Conservation (phyloP, 1,140 invertebrate genomes). For the Battus philenor region DNA sequence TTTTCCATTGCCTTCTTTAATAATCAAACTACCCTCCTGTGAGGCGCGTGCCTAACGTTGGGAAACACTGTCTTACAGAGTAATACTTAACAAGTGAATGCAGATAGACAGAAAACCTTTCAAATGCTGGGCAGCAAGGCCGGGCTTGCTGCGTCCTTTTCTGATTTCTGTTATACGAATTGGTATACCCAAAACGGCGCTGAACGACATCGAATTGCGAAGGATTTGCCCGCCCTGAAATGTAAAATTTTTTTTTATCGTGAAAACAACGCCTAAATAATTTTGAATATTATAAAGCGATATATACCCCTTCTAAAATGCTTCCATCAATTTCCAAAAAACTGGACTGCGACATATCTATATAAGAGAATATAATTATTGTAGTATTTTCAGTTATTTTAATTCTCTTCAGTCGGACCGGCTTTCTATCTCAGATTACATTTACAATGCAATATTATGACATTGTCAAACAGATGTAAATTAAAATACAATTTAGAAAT, state of each 20-base stretch:
- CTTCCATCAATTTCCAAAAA: constrained; percentile 81
- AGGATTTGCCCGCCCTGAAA: constrained; percentile 92
- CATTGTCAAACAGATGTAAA: too few relatives aligned
- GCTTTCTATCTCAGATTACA: too few relatives aligned
- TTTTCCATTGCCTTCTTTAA: too few relatives aligned
- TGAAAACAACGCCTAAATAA: constrained; percentile 1
- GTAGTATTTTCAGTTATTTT: too few relatives aligned
- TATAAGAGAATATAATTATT: too few relatives aligned
- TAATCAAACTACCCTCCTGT: too few relatives aligned
- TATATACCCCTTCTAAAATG: constrained; percentile 78
- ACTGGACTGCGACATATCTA: constrained; percentile 38
- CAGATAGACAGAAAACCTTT: too few relatives aligned
- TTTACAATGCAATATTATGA: too few relatives aligned
- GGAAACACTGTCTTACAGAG: too few relatives aligned
- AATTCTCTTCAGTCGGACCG: too few relatives aligned
- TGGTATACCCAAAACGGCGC: constrained; percentile 83
- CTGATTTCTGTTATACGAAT: constrained; percentile 88
- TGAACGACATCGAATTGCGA: constrained; percentile 85
- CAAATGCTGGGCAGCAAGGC: constrained; percentile 91
- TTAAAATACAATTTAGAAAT: neutral
- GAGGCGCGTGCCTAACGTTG: too few relatives aligned
- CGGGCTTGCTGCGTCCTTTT: constrained; percentile 85
- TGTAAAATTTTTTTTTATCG: constrained; percentile 11
- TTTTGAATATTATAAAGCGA: constrained; percentile 37
- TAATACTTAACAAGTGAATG: too few relatives aligned